These are phyloP conservation scores for Sycophila texana DNA, from an alignment of 2,888 invertebrate genomes.

Conservation along the genomic window DNA sequence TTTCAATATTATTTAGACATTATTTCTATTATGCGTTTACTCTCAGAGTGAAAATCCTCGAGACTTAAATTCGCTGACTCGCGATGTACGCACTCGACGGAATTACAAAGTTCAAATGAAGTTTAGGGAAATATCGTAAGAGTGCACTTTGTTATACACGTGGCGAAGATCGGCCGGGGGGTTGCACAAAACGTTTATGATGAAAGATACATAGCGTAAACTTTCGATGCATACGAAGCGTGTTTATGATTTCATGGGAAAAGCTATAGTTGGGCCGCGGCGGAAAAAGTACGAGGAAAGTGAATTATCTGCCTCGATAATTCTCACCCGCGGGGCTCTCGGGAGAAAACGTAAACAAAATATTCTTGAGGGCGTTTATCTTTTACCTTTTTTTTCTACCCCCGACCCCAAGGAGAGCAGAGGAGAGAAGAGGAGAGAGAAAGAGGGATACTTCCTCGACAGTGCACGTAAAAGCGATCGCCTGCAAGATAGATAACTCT, in stretches of 20 bases:
- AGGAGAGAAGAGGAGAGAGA: no score
- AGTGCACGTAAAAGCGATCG: background rate
- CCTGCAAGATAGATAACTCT: conserved; percentile 5
- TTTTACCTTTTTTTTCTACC: background rate
- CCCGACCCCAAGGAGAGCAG: background rate
- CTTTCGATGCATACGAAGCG: conserved; percentile 40
- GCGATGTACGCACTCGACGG: background rate
- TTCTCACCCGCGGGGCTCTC: conserved; percentile 33
- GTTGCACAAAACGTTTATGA: conserved; percentile 24
- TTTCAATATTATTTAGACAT: no score
- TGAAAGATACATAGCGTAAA: conserved; percentile 34
- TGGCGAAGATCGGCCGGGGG: background rate
- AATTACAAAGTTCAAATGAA: conserved; percentile 1
- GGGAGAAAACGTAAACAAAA: conserved; percentile 42
- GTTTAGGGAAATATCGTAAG: conserved; percentile 5
- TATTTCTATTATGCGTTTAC: no score
- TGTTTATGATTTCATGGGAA: conserved; percentile 39
- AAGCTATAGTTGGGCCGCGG: background rate
- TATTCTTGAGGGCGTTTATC: conserved; percentile 34
- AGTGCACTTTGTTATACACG: background rate
- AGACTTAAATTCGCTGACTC: background rate
- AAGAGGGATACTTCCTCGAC: background rate
- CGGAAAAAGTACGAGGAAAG: conserved; percentile 33
- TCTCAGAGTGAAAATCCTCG: no score
- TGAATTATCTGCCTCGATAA: conserved; percentile 49